A percentile compares a stretch with the other conserved stretches of the same genome.
These are phyloP conservation scores for Scleropages formosus DNA, from an alignment of 2,797 vertebrate genomes.

Conservation along the genomic window DNA sequence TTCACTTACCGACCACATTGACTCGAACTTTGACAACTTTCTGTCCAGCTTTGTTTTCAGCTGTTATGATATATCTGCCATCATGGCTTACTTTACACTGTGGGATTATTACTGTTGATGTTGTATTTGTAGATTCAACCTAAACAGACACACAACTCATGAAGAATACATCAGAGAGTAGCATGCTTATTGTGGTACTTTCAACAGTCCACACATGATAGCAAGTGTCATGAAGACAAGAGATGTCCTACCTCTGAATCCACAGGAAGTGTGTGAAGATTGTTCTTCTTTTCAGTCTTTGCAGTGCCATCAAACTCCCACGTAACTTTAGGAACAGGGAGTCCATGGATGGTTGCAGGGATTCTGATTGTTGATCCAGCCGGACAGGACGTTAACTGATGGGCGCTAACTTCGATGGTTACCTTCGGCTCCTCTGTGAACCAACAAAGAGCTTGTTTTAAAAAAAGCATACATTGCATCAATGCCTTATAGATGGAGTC, in stretches of 20 bases:
- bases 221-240: conserved; percentile 5
- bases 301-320: conserved; percentile 96
- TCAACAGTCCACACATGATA: too few relatives aligned
- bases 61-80: conserved; percentile 92
- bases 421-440: conserved; percentile 78
- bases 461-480: neutral
- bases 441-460: conserved; percentile 6
- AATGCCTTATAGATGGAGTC: neutral
- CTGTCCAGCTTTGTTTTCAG: conserved; percentile 96
- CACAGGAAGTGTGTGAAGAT: conserved; percentile 85
- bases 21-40: conserved; percentile 88
- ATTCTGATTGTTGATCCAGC: conserved; percentile 89
- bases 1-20: conserved; percentile 84
- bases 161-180: conserved; percentile 3
- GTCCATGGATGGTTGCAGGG: conserved; percentile 83
- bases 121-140: conserved; percentile 87
- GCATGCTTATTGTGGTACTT: too few relatives aligned
- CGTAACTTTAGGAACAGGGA: conserved; percentile 86
- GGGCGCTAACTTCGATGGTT: conserved; percentile 77
- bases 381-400: conserved; percentile 78
- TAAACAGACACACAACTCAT: conserved; percentile 46
- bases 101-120: conserved; percentile 78
- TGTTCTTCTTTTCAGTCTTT: conserved; percentile 84
- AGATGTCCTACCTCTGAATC: conserved; percentile 79
- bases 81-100: conserved; percentile 84